Evolutionary conservation across 2,888 invertebrate species (phyloP).

Genomic region (Lissocephala sabroskyi): DNA sequence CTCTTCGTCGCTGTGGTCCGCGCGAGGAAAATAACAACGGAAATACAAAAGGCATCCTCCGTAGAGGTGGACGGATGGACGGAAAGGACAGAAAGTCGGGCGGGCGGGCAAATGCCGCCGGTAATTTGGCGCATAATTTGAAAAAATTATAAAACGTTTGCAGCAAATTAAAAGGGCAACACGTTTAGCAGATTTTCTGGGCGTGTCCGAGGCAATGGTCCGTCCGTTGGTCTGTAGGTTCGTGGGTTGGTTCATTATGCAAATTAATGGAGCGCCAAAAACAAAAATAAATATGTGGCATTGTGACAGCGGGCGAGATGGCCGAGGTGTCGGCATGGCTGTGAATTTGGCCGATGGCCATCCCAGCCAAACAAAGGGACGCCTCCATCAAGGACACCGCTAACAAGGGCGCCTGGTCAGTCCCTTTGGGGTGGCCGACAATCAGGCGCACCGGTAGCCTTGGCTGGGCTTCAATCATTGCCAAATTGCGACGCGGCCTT

Average conservation of each 20-base stretch:
- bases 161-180: slow-evolving; percentile 20
- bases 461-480: too few relatives aligned
- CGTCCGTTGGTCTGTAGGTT: too few relatives aligned
- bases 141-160: slow-evolving; percentile 17
- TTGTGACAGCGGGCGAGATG: not conserved
- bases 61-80: too few relatives aligned
- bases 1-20: slow-evolving; percentile 2
- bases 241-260: slow-evolving; percentile 26
- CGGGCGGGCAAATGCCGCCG: slow-evolving; percentile 6
- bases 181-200: slow-evolving; percentile 11
- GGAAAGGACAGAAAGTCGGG: slow-evolving; percentile 8
- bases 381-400: too few relatives aligned
- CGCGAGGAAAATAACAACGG: slow-evolving; percentile 12
- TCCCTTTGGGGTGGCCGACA: too few relatives aligned
- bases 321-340: not conserved
- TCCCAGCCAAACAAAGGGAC: not conserved
- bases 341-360: not conserved
- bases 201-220: too few relatives aligned
- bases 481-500: too few relatives aligned
- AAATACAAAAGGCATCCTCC: slow-evolving; percentile 8
- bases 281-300: slow-evolving; percentile 6
- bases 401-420: too few relatives aligned
- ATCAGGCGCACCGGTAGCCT: too few relatives aligned
- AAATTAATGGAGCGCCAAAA: slow-evolving; percentile 25
- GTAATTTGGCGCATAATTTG: slow-evolving; percentile 22